phyloP scores from a whole-genome alignment of 2,113 vertebrate species.

The Halichoerus grypus region DNA sequence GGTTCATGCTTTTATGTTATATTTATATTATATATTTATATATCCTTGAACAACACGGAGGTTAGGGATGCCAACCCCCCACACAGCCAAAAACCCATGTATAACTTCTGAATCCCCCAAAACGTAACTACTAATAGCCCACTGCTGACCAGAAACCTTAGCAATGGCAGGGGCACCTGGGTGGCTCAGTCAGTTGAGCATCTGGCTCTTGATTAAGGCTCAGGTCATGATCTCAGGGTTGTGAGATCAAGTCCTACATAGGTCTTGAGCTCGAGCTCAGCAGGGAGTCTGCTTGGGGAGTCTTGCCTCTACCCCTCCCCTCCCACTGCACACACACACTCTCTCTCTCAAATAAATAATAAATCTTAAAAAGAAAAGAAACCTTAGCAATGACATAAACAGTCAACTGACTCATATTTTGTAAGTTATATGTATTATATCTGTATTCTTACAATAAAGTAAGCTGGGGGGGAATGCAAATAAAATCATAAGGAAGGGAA shows the following conservation, averaged over 20 bases:
- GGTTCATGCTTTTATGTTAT: background rate
- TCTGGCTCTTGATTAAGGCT: background rate
- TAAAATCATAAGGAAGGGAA: background rate
- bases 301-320: background rate
- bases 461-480: background rate
- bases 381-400: background rate
- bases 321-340: background rate
- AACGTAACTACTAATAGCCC: background rate
- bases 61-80: background rate
- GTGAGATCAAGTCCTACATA: background rate
- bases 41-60: background rate
- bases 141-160: background rate
- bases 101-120: background rate
- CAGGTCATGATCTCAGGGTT: background rate
- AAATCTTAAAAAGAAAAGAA: background rate
- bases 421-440: background rate
- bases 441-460: background rate
- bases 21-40: background rate
- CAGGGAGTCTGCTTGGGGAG: background rate
- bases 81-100: background rate
- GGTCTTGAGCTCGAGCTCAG: background rate
- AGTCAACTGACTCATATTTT: background rate
- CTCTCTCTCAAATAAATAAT: background rate
- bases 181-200: background rate
- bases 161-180: background rate